phyloP scores from a whole-genome alignment of 2,888 invertebrate species.

The Dryocosmus kuriphilus region DNA sequence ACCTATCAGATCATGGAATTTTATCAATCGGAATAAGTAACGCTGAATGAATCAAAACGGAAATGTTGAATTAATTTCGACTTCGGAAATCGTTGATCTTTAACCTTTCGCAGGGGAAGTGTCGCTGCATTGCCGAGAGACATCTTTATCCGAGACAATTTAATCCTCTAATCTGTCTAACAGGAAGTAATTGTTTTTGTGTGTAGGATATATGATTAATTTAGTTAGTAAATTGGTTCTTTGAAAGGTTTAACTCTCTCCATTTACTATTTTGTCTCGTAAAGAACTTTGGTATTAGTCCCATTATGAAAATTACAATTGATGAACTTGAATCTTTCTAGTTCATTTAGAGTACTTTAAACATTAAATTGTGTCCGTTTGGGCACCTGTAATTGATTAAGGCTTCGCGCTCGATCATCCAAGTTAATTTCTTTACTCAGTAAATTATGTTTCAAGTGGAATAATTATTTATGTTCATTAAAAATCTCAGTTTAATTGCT shows the following conservation, averaged over 20 bases:
- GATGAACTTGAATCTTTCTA: neutral
- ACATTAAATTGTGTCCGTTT: neutral
- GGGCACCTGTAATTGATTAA: too few relatives aligned
- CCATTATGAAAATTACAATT: neutral
- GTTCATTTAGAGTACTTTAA: neutral
- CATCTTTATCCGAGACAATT: conserved; percentile 36
- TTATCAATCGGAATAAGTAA: neutral
- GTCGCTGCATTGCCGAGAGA: conserved; percentile 9
- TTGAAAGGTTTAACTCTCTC: conserved; percentile 21
- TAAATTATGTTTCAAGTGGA: too few relatives aligned
- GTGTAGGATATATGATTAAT: conserved; percentile 32
- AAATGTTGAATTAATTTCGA: conserved; percentile 19
- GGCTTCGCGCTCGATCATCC: too few relatives aligned
- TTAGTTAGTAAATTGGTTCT: conserved; percentile 31
- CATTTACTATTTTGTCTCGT: neutral
- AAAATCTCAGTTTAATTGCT: too few relatives aligned
- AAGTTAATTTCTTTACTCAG: too few relatives aligned
- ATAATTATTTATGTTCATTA: too few relatives aligned
- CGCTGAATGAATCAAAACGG: neutral
- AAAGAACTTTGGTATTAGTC: neutral
- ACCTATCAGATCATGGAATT: neutral
- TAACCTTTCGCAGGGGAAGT: conserved; percentile 32
- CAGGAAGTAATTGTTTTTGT: conserved; percentile 38
- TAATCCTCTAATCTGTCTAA: conserved; percentile 29
- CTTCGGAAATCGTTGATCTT: conserved; percentile 29